phyloP scores from a whole-genome alignment of 2,797 vertebrate genomes.

The Poeciliopsis infans region DNA sequence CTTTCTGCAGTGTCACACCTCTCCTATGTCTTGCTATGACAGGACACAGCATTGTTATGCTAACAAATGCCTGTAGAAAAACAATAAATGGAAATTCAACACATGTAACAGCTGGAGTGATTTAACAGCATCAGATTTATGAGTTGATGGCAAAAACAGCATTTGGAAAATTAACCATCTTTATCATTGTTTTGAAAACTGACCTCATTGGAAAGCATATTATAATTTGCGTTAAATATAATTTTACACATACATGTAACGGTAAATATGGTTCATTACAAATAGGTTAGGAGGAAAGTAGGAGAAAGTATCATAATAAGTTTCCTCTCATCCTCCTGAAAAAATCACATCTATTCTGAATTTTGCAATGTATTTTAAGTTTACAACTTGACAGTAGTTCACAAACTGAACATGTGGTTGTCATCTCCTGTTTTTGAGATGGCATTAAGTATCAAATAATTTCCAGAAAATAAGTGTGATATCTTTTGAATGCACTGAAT shows the following conservation, averaged over 20 bases:
- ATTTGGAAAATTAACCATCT: neutral
- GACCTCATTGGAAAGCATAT: neutral
- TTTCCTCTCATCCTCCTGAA: neutral
- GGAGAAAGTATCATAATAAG: neutral
- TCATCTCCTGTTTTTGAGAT: neutral
- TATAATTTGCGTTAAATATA: neutral
- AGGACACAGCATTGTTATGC: conserved; percentile 18
- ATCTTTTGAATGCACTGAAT: neutral
- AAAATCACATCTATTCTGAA: neutral
- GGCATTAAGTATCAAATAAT: neutral
- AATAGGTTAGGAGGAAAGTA: neutral
- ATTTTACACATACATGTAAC: neutral
- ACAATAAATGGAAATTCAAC: neutral
- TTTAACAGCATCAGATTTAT: neutral
- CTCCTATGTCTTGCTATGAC: conserved; percentile 34
- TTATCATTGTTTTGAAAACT: neutral
- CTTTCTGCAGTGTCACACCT: conserved; percentile 31
- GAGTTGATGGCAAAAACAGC: neutral
- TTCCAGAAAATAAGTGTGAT: neutral
- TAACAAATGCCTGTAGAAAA: neutral
- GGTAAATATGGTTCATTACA: too few relatives aligned
- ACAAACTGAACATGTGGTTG: neutral
- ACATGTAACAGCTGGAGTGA: neutral
- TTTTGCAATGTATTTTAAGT: neutral
- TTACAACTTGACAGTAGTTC: neutral